Base-by-base conservation (phyloP, 1,140 invertebrate genomes). In the Chrysoperla carnea region DNA sequence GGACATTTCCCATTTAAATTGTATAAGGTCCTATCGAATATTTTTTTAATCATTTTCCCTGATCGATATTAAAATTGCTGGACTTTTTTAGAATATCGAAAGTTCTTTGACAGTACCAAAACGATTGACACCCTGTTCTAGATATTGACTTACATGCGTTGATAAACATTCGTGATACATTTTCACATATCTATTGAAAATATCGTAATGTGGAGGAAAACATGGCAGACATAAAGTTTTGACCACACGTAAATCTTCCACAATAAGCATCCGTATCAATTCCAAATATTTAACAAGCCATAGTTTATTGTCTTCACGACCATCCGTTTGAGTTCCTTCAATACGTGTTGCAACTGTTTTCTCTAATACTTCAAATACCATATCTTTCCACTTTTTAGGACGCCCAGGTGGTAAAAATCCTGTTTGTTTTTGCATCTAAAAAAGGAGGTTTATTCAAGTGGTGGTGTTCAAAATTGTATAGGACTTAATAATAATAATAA, bases 201-300 rank as follows among this genome's bases (percentile, higher is more conserved):
- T 95, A 57, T 95, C 75, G 52, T 94, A 98, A 46, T 81, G 75
- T n/a, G 90, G 88, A 4, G 94, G 94, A 59, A 98, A 98, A 60
- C 92, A 95, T 1, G 89, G 89, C 4, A 84, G 79, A 56, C 92
- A 91, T 0, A 94, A 62, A 1, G 83, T 89, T 64, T 93, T 94
- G 1, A 93, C 86, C 27, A 96, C 89, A 48, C 84, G 68, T 37
- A 98, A 64, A 63, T 97, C 92, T 56, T 94, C 89, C 1, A 96
- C 59, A 51, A 95, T 86, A 1, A 93, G 62, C 54, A 85, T 79
- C 29, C 91, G 68, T 1, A 82, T 85, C n/a, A 93, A 62, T 54
- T 68, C 65, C 29, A 68, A 53, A 48, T 75, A 73, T 14, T 75
- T 66, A 4, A 97, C 91, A 6, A 99, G 67, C 95, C 94, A 99